Percentiles rank a stretch among this genome's conserved stretches.
Evolutionary conservation across 2,113 vertebrate species (phyloP).

Genomic region (Pterocles burchelli): DNA sequence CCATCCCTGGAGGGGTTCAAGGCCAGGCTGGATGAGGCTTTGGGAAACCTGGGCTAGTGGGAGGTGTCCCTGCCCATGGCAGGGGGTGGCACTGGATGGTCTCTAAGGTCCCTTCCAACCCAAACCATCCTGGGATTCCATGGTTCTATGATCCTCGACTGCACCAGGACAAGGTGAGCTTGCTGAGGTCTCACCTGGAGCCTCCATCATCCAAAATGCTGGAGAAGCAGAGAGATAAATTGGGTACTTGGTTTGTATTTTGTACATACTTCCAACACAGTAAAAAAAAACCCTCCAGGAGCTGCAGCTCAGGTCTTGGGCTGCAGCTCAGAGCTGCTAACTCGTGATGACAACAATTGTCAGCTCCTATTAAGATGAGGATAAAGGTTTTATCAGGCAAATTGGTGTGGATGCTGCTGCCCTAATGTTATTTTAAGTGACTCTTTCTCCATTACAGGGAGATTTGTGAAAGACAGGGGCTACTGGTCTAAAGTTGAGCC

Average conservation of each 20-base stretch:
- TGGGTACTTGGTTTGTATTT: not conserved
- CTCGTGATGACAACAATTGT: conserved; percentile 34
- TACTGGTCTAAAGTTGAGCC: rapidly evolving
- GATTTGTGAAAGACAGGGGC: not conserved
- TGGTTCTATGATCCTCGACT: no score
- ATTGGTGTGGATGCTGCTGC: not conserved
- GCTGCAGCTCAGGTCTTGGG: not conserved
- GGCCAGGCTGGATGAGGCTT: no score
- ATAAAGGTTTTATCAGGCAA: conserved; percentile 26
- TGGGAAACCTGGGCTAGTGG: no score
- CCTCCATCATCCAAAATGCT: rapidly evolving
- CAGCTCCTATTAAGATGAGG: conserved; percentile 24
- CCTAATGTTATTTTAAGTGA: conserved; percentile 12
- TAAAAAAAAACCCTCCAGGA: not conserved
- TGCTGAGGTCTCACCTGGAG: not conserved
- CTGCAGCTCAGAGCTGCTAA: conserved; percentile 15
- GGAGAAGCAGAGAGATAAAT: not conserved
- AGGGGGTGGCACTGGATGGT: no score
- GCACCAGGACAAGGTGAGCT: rapidly evolving
- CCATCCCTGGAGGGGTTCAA: no score
- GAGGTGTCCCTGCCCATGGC: no score
- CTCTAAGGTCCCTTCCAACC: no score
- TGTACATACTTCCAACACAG: not conserved
- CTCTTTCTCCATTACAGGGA: not conserved
- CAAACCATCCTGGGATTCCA: no score